phyloP scores from a whole-genome alignment of 1,140 invertebrate genomes.

The Caenorhabditis tropicalis region DNA sequence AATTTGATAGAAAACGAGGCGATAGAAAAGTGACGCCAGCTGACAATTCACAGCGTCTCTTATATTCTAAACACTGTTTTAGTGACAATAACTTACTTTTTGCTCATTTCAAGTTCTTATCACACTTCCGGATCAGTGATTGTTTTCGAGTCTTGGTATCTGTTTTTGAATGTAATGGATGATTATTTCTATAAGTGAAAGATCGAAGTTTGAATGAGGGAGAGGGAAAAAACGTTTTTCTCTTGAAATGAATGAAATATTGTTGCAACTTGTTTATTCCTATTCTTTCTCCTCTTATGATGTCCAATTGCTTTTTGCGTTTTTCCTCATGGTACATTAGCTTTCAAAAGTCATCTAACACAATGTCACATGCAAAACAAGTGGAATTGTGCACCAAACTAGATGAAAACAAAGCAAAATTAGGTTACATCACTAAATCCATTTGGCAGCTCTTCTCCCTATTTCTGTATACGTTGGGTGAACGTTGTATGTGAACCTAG shows the following conservation, averaged over 20 bases:
- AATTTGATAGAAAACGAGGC: background rate
- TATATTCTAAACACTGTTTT: background rate
- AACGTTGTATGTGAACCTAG: background rate
- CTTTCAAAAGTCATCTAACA: conserved; percentile 20
- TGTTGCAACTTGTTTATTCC: conserved; percentile 26
- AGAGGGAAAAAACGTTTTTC: background rate
- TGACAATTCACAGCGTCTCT: background rate
- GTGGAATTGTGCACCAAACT: conserved; percentile 38
- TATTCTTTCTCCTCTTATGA: background rate
- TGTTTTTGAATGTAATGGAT: background rate
- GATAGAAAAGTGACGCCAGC: background rate
- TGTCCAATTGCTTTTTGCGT: background rate
- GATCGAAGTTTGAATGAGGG: background rate
- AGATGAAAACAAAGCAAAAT: conserved; percentile 33
- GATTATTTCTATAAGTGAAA: background rate
- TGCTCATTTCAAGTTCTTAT: background rate
- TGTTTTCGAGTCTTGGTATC: background rate
- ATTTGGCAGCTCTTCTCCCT: conserved; percentile 23
- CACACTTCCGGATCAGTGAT: background rate
- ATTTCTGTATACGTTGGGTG: background rate
- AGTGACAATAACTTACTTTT: background rate
- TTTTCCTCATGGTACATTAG: conserved; percentile 32
- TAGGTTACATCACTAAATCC: conserved; percentile 41
- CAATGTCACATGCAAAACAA: conserved; percentile 35
- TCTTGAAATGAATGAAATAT: background rate